These are phyloP conservation scores for Rhagophthalmus giganteus DNA, from an alignment of 2,888 invertebrate genomes.

Conservation along the genomic window DNA sequence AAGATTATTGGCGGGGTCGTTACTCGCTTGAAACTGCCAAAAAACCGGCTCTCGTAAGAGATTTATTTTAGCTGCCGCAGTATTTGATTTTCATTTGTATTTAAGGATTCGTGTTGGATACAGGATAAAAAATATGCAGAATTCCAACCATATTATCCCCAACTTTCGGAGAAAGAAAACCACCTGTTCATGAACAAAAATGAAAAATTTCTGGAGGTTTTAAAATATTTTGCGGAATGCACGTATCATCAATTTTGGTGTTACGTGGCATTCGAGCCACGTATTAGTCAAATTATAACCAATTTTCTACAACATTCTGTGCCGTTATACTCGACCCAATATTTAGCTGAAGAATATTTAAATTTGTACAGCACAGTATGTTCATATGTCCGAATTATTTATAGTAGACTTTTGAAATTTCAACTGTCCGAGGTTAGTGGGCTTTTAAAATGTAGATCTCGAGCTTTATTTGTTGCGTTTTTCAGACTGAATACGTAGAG, in stretches of 20 bases:
- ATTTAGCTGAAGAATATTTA: conserved; percentile 54
- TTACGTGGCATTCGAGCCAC: conserved; percentile 47
- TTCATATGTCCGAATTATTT: conserved; percentile 69
- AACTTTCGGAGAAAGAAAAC: background rate
- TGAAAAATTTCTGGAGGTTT: conserved; percentile 41
- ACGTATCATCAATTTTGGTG: conserved; percentile 55
- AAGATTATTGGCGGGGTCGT: background rate
- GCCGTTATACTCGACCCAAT: conserved; percentile 50
- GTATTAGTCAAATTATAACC: conserved; percentile 41
- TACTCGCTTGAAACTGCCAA: background rate
- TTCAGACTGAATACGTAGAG: conserved; percentile 49
- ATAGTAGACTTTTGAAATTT: conserved; percentile 76
- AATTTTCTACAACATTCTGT: conserved; percentile 48
- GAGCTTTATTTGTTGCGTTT: no score
- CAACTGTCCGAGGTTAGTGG: conserved; percentile 70
- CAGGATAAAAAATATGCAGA: background rate
- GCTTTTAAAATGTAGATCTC: no score
- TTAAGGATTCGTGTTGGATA: background rate
- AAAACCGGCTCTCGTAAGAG: background rate
- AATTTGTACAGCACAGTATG: conserved; percentile 63
- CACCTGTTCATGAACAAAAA: conserved; percentile 27
- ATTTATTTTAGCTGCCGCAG: background rate
- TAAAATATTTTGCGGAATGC: conserved; percentile 48
- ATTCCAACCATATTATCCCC: background rate
- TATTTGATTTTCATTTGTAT: background rate